Evolutionary conservation across 2,888 invertebrate species (phyloP), one percentile per base, ranked within the genome.

Genomic region (Torymus tubicola): DNA sequence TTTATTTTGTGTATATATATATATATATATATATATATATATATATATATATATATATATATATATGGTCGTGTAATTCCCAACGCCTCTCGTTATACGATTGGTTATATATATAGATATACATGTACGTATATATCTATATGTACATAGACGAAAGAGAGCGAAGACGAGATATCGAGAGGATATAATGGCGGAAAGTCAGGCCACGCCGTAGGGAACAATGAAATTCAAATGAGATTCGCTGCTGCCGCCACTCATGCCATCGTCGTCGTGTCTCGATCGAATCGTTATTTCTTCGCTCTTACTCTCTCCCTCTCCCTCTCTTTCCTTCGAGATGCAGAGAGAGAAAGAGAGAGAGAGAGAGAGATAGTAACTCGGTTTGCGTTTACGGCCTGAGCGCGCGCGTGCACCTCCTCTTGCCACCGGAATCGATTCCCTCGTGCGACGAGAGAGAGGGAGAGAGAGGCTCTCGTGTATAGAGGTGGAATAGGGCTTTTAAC

Each of bases 201-300:
- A 55, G 53, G 57, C 69, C 42, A 4, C 42, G 42, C 42, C 42
- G 42, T 42, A 11, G 13, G 64, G 55, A 42, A 42, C 73, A 42
- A 64, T 73, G 73, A 73, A 73, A 64, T 73, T 73, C 50, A 65
- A 73, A 73, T 65, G 57, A 14, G 14, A 50, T 65, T 50, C 64
- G 61, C 42, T 8, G 42, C 42, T 8, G 42, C 5, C 42, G 42
- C 42, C 42, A 42, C 42, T 42, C 42, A 42, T 42, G 42, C 42
- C 42, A 5, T 8, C 42, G 42, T 42, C 42, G 42, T 42, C 61
- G 24, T 63, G 60, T 31, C 31, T 8, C 55, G 24, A 13, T 21
- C 10, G 65, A 24, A 61, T 73, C 73, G 64, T 73, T 73, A 73
- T 42, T 73, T 57, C 57, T 16, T 57, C 57, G 42, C 14, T 42